Percentiles rank a stretch among this genome's conserved stretches.
phyloP scores from a whole-genome alignment of 2,113 vertebrate genomes.

The Pituophis catenifer region DNA sequence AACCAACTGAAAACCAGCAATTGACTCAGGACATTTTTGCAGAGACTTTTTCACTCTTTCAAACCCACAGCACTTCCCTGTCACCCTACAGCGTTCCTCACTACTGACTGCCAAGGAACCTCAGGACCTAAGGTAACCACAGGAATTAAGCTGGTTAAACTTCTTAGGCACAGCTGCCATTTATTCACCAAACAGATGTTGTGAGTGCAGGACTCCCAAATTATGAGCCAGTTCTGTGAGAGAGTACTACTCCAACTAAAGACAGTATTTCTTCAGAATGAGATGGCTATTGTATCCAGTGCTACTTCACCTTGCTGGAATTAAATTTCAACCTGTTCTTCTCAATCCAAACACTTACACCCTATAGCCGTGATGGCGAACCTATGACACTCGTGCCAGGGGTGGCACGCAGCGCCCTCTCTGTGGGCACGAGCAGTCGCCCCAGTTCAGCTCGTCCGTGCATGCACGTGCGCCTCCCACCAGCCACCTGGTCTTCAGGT shows the following conservation, averaged over 20 bases:
- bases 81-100: background rate
- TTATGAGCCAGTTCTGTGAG: background rate
- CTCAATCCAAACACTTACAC: background rate
- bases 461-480: no score
- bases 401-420: no score
- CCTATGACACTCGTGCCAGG: no score
- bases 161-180: background rate
- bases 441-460: no score
- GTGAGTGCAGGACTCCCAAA: background rate
- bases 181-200: background rate
- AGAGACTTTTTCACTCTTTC: background rate
- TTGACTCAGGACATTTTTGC: background rate
- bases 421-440: no score
- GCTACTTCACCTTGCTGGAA: background rate
- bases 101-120: background rate
- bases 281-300: background rate
- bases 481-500: no score
- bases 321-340: background rate
- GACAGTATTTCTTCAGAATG: background rate
- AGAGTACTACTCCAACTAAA: background rate
- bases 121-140: background rate
- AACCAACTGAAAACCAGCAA: background rate
- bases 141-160: background rate
- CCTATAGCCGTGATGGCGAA: background rate
- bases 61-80: background rate